Evolutionary conservation across 2,888 invertebrate species (phyloP).

Genomic region (Nesidiocoris tenuis): DNA sequence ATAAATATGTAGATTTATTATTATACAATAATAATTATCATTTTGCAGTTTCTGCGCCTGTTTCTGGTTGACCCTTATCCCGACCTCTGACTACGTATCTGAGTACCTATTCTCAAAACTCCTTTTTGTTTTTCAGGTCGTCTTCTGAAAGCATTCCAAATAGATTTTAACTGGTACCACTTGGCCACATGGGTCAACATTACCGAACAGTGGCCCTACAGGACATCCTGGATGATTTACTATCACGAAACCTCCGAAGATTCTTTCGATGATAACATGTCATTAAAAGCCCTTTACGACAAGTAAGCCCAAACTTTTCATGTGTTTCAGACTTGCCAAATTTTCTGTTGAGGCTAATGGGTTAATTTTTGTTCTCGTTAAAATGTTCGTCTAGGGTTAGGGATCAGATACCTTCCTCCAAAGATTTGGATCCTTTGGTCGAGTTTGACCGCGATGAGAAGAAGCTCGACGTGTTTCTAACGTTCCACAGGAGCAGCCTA

Average conservation of each 20-base stretch:
- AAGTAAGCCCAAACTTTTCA: slow-evolving; percentile 72
- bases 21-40: too few relatives aligned
- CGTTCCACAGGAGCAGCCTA: slow-evolving; percentile 81
- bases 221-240: slow-evolving; percentile 95
- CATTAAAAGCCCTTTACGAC: slow-evolving; percentile 88
- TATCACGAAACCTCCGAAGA: slow-evolving; percentile 89
- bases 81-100: too few relatives aligned
- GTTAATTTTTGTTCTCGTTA: not conserved
- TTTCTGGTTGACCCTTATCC: too few relatives aligned
- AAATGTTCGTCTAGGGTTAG: slow-evolving; percentile 75
- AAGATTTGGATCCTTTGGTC: slow-evolving; percentile 83
- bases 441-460: slow-evolving; percentile 93
- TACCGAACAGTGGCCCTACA: slow-evolving; percentile 98
- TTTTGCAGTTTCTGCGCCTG: too few relatives aligned
- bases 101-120: too few relatives aligned
- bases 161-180: slow-evolving; percentile 98
- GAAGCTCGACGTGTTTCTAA: slow-evolving; percentile 89
- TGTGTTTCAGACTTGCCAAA: not conserved
- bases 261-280: slow-evolving; percentile 77
- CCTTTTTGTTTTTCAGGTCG: too few relatives aligned
- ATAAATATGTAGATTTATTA: too few relatives aligned
- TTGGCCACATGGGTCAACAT: slow-evolving; percentile 97
- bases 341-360: not conserved
- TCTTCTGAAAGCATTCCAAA: slow-evolving; percentile 94
- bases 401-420: slow-evolving; percentile 75